Evolutionary conservation across 2,888 invertebrate genomes (phyloP), one percentile per base, ranked within the genome.

Genomic region (Melipona beecheii): DNA sequence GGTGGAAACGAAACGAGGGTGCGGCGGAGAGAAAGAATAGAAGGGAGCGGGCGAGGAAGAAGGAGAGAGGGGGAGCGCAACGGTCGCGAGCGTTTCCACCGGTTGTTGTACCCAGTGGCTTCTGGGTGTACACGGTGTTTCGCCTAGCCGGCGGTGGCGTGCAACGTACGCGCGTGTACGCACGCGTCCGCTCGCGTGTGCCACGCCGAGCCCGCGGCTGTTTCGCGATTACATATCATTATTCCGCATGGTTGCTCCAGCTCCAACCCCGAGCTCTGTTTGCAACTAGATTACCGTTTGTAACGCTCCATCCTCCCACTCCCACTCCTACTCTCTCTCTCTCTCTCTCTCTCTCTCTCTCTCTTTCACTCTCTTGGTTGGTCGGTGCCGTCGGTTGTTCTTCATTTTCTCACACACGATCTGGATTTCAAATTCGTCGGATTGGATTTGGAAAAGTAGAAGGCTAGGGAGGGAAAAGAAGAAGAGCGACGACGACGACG

Each of bases 151-250:
- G 43, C 43, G 31, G 77, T 71, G 11, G 49, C n/a, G 77, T 66
- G 64, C 36, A 31, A 24, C 27, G 11, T 27, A 19, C 49, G n/a
- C 24, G 52, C 11, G 74, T 66, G 64, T 36, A 31, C 78, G 76
- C 78, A 78, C 83, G 81, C 79, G 70, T 68, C 52, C 65, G 52
- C 17, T 15, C 31, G 52, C 71, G 74, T 77, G 54, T 62, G 24
- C 56, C 50, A 58, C 62, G 75, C 73, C 81, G 84, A 81, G 86
- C 84, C 84, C 86, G 83, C 84, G 86, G 88, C 89, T 91, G 92
- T 90, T 90, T 91, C 88, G 87, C 92, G 91, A 93, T 92, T 93
- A 92, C 93, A 92, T 93, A 92, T 93, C 92, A 93, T 93, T 93
- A 93, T 93, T 93, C 91, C 91, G 91, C 92, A 90, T 91, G 93